These are phyloP conservation scores for Automeris io DNA, from an alignment of 2,888 invertebrate genomes.

Conservation along the genomic window DNA sequence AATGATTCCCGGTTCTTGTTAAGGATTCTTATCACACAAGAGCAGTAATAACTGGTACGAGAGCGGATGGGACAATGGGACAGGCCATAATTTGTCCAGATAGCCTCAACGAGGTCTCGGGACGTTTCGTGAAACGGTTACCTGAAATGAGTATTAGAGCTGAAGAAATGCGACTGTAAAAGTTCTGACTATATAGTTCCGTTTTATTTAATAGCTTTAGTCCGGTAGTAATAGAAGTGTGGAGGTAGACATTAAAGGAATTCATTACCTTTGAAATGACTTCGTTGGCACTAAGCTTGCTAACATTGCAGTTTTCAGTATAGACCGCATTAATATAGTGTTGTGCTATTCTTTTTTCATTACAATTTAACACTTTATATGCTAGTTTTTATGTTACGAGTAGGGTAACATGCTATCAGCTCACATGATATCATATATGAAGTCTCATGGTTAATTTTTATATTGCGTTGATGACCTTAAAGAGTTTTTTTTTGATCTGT, in stretches of 20 bases:
- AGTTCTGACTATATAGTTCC: neutral
- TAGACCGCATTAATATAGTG: too few relatives aligned
- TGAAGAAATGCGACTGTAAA: neutral
- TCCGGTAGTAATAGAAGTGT: neutral
- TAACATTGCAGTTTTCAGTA: neutral
- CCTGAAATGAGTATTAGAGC: conserved; percentile 21
- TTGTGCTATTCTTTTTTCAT: too few relatives aligned
- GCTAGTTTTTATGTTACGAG: too few relatives aligned
- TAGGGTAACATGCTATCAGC: too few relatives aligned
- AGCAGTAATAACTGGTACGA: conserved; percentile 39
- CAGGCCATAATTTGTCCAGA: conserved; percentile 6
- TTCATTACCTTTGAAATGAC: neutral
- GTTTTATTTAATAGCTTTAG: neutral
- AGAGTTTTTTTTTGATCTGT: too few relatives aligned
- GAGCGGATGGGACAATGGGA: conserved; percentile 38
- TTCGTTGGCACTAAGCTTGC: neutral
- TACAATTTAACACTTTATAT: too few relatives aligned
- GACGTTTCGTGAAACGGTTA: conserved; percentile 38
- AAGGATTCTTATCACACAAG: conserved; percentile 56
- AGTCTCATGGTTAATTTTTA: too few relatives aligned
- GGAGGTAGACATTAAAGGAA: neutral
- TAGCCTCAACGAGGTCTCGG: conserved; percentile 4
- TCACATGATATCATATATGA: too few relatives aligned
- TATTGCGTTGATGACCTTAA: too few relatives aligned
- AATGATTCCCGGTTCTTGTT: conserved; percentile 41